These are phyloP conservation scores for Lacanobia wlatinum DNA, from an alignment of 2,888 invertebrate genomes.

Conservation along the genomic window DNA sequence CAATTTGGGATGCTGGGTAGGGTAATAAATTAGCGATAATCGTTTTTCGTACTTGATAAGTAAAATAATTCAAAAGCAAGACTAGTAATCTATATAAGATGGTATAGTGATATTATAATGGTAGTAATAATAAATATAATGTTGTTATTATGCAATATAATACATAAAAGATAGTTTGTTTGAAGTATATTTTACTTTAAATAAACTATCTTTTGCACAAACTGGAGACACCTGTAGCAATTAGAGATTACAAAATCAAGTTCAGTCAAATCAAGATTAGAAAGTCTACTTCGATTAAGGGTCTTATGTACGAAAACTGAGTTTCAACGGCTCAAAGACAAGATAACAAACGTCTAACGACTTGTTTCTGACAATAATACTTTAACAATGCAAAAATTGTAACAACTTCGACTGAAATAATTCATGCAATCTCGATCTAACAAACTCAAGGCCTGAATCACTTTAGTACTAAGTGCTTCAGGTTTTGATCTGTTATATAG, in stretches of 20 bases:
- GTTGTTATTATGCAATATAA: too few relatives aligned
- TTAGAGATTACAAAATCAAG: background rate
- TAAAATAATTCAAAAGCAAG: too few relatives aligned
- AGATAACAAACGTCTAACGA: background rate
- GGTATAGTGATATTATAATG: too few relatives aligned
- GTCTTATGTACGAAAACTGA: background rate
- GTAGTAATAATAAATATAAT: too few relatives aligned
- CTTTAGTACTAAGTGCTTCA: slow-evolving; percentile 5
- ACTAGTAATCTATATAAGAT: too few relatives aligned
- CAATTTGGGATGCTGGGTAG: too few relatives aligned
- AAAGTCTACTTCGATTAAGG: background rate
- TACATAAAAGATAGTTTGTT: too few relatives aligned
- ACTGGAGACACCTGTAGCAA: background rate
- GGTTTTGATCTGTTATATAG: background rate
- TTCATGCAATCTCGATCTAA: slow-evolving; percentile 3
- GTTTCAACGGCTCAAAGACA: background rate
- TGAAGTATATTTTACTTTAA: too few relatives aligned
- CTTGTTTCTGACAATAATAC: background rate
- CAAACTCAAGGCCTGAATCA: slow-evolving; percentile 24
- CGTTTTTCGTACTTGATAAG: too few relatives aligned
- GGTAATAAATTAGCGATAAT: too few relatives aligned
- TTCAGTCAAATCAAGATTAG: background rate
- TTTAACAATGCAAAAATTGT: background rate
- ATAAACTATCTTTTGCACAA: too few relatives aligned
- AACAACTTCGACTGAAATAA: slow-evolving; percentile 3